Evolutionary conservation across 92 coral and sea anemone genomes (phyloP), one percentile per base, ranked within the genome.

Genomic region (Hydrozoanthus gracilis): DNA sequence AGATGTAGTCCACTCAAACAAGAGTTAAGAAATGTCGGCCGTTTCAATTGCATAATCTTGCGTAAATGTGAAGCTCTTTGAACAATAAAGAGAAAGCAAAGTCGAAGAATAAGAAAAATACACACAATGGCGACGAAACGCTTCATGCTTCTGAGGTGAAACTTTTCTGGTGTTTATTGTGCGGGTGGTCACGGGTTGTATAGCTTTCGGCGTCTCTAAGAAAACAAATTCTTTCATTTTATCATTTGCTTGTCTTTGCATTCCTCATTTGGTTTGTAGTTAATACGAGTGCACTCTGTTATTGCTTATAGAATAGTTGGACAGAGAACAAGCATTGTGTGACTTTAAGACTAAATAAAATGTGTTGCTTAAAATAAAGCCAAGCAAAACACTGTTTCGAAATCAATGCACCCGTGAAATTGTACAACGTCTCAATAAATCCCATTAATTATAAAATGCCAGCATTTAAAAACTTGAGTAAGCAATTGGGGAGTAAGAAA

Each of bases 401-500:
- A 8, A 45, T n/a, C 15, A 58, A 16, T 10, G 20, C 39, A 78
- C 83, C 71, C 44, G 56, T 15, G 7, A 44, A 14, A 64, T 80
- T 80, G 16, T 61, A 12, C 13, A n/a, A 3, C 56, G 6, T 67
- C 16, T 50, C 51, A 51, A 12, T 27, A 0, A 48, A 17, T 52
- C 54, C 48, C 73, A 80, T 80, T n/a, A 80, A 80, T 80, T 64
- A 80, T 80, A 12, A 20, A 80, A 47, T 74, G 14, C 48, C 17
- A 64, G 16, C 47, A 20, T 13, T 44, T 51, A n/a, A 64, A 79
- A 65, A 65, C 11, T 35, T 68, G 4, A 8, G 64, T 64, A 35
- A 13, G 56, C 45, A 16, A 67, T 17, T 27, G 9, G n/a, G 47
- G 48, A 17, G 62, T 17, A 44, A 80, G 16, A 16, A n/a, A 18